These are phyloP conservation scores for Leptobrachium ailaonicum DNA, from an alignment of 2,113 vertebrate genomes.

Conservation along the genomic window DNA sequence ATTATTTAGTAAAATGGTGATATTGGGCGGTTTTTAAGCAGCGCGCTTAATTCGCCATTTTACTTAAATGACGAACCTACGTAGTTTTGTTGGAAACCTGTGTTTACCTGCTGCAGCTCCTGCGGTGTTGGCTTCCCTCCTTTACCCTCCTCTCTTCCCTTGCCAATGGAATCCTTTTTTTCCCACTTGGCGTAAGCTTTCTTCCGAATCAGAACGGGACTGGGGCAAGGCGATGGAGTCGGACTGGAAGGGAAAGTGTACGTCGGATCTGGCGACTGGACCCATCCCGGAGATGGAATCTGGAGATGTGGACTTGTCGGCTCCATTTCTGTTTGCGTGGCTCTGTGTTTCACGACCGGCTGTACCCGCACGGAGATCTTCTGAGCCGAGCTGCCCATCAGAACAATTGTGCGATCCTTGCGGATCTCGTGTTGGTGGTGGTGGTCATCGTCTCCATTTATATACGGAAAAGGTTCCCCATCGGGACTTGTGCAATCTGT, in stretches of 20 bases:
- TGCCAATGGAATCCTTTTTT: slow-evolving; percentile 81
- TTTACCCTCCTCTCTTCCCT: slow-evolving; percentile 71
- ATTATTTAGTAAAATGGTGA: no score
- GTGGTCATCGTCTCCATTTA: slow-evolving; percentile 71
- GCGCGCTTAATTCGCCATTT: no score
- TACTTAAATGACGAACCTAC: no score
- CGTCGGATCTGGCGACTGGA: slow-evolving; percentile 56
- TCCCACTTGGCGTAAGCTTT: slow-evolving; percentile 90
- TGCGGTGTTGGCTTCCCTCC: slow-evolving; percentile 76
- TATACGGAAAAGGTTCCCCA: slow-evolving; percentile 77
- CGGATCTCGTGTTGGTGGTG: slow-evolving; percentile 65
- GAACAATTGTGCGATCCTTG: slow-evolving; percentile 82
- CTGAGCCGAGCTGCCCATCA: slow-evolving; percentile 71
- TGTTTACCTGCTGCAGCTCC: slow-evolving; percentile 78
- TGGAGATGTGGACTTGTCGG: slow-evolving; percentile 47
- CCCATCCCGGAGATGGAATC: slow-evolving; percentile 52
- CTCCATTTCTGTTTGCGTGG: slow-evolving; percentile 81
- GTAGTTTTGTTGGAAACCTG: no score
- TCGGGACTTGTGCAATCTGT: slow-evolving; percentile 70
- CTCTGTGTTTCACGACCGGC: slow-evolving; percentile 73
- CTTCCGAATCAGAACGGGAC: slow-evolving; percentile 80
- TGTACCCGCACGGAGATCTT: slow-evolving; percentile 71
- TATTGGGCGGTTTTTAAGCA: no score
- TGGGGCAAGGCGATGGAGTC: slow-evolving; percentile 71
- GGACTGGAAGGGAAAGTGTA: slow-evolving; percentile 61